These are phyloP conservation scores for Drosophila yooni DNA, from an alignment of 2,888 invertebrate genomes.

Conservation along the genomic window DNA sequence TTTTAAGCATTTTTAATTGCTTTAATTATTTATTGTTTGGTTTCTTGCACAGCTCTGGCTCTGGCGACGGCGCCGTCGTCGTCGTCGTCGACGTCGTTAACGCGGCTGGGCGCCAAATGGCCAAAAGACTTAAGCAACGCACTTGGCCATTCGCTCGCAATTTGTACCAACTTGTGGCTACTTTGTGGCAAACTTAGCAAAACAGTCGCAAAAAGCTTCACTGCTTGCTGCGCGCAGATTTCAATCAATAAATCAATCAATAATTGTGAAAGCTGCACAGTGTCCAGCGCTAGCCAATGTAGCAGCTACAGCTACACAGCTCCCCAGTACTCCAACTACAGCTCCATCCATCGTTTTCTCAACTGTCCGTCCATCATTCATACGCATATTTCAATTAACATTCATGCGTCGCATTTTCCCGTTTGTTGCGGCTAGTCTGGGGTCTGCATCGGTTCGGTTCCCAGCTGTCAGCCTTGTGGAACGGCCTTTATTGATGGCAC, in stretches of 20 bases:
- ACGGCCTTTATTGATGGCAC: constrained; percentile 63
- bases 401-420: constrained; percentile 70
- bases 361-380: constrained; percentile 71
- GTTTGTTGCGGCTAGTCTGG: constrained; percentile 40
- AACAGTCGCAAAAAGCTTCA: constrained; percentile 60
- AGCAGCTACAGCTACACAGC: constrained; percentile 16
- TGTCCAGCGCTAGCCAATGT: constrained; percentile 54
- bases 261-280: constrained; percentile 77
- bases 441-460: constrained; percentile 26
- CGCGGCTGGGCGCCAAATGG: constrained; percentile 72
- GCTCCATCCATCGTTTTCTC: constrained; percentile 18
- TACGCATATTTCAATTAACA: constrained; percentile 79
- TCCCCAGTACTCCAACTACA: neutral
- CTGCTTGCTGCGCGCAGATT: constrained; percentile 70
- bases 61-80: constrained; percentile 21
- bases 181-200: constrained; percentile 53
- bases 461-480: constrained; percentile 58
- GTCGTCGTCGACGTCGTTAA: constrained; percentile 19
- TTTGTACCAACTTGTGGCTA: constrained; percentile 53
- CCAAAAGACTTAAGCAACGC: constrained; percentile 73
- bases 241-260: constrained; percentile 80
- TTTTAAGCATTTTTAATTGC: constrained; percentile 82
- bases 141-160: constrained; percentile 61
- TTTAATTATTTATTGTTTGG: constrained; percentile 82
- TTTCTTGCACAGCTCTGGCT: constrained; percentile 46